Conservation (phyloP, 2,113 vertebrate species). For the Cariama cristata region DNA sequence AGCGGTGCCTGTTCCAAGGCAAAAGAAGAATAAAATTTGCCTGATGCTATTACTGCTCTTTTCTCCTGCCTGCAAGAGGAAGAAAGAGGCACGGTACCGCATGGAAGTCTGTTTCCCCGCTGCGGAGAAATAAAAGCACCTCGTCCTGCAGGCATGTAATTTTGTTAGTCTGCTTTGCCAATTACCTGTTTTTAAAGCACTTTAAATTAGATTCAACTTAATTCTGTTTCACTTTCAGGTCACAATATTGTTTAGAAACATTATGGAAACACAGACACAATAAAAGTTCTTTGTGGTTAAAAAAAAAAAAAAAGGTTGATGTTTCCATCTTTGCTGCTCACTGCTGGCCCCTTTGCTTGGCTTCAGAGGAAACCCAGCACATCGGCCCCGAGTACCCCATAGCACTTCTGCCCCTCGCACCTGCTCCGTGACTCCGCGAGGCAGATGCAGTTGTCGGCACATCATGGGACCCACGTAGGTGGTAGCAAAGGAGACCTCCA, state of each 20-base stretch:
- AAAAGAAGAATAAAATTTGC: slow-evolving; percentile 36
- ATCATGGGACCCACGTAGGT: not conserved
- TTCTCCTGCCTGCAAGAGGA: not conserved
- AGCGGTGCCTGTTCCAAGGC: slow-evolving; percentile 37
- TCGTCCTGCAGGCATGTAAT: not conserved
- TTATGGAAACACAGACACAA: not conserved
- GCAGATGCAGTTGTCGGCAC: not conserved
- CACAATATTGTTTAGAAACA: slow-evolving; percentile 35
- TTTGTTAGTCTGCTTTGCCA: slow-evolving; percentile 41
- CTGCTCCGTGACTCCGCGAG: not conserved
- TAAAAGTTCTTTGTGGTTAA: not conserved
- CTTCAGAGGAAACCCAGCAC: not conserved
- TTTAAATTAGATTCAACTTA: slow-evolving; percentile 50
- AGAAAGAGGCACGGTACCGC: not conserved
- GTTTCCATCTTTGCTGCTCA: not conserved
- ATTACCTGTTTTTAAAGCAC: slow-evolving; percentile 46
- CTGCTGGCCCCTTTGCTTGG: not conserved
- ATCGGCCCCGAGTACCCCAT: rapidly evolving
- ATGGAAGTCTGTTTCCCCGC: not conserved
- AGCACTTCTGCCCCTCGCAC: not conserved
- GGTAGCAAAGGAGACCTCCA: not conserved
- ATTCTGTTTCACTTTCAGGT: slow-evolving; percentile 43
- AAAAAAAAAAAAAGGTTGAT: not conserved
- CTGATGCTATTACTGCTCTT: slow-evolving; percentile 30
- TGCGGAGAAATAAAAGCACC: slow-evolving; percentile 37